Conservation (phyloP, 2,888 invertebrate species). For the Melanchra persicariae region DNA sequence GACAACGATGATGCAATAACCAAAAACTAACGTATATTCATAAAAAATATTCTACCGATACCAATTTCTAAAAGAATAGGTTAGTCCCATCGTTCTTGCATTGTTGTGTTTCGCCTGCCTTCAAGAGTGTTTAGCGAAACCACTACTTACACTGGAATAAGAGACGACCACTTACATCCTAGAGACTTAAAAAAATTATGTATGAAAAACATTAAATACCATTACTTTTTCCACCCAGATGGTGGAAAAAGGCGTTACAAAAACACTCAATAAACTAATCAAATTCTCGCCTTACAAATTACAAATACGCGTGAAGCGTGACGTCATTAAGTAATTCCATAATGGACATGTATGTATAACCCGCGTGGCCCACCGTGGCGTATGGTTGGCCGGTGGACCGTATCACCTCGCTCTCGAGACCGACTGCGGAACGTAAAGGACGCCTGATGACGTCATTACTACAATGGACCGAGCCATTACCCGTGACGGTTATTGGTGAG, state of each 20-base stretch:
- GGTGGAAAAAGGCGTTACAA: conserved; percentile 7
- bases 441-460: conserved; percentile 63
- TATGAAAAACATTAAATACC: not conserved
- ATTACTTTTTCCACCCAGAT: not conserved
- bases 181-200: not conserved
- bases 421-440: conserved; percentile 47
- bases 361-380: conserved; percentile 47
- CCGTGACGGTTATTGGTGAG: conserved; percentile 48
- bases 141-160: no score
- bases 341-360: conserved; percentile 47
- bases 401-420: conserved; percentile 75
- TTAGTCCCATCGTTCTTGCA: no score
- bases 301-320: conserved; percentile 42
- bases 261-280: conserved; percentile 39
- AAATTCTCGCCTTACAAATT: conserved; percentile 19
- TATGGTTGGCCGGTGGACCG: conserved; percentile 75
- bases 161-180: not conserved
- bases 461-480: conserved; percentile 54
- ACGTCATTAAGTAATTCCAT: conserved; percentile 58
- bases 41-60: no score
- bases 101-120: no score
- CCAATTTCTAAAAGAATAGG: no score
- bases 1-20: no score
- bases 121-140: no score
- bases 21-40: no score